Conservation (phyloP, 2,113 vertebrate species). For the Indicator maculatus region DNA sequence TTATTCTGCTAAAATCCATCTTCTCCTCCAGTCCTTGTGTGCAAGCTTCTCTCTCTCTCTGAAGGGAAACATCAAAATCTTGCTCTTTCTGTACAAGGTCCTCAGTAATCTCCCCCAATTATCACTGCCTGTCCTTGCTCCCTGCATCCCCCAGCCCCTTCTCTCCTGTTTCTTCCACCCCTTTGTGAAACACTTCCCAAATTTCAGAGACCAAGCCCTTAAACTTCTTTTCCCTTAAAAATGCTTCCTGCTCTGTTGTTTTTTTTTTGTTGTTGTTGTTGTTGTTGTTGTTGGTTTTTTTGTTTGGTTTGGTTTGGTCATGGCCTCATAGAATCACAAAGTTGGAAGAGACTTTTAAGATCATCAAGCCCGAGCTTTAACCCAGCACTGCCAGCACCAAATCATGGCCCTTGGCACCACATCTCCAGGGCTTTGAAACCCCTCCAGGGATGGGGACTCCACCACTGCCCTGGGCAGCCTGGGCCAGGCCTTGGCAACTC, state of each 20-base stretch:
- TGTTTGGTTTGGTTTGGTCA: too few species aligned
- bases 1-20: not conserved
- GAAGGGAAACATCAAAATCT: not conserved
- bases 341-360: not conserved
- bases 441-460: not conserved
- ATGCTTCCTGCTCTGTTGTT: not conserved
- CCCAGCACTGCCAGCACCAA: not conserved
- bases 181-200: not conserved
- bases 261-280: too few species aligned
- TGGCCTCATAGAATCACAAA: not conserved
- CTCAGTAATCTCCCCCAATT: rapidly evolving
- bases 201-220: not conserved
- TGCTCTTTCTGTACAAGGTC: not conserved
- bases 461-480: not conserved
- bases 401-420: not conserved
- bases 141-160: not conserved
- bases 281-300: too few species aligned
- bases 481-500: not conserved
- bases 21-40: rapidly evolving
- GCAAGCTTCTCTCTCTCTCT: not conserved
- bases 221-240: not conserved
- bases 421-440: not conserved
- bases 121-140: not conserved
- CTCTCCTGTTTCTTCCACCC: not conserved
- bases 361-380: not conserved